Base-by-base conservation (phyloP, 2,797 vertebrate species). In the Amphiprion clarkii region DNA sequence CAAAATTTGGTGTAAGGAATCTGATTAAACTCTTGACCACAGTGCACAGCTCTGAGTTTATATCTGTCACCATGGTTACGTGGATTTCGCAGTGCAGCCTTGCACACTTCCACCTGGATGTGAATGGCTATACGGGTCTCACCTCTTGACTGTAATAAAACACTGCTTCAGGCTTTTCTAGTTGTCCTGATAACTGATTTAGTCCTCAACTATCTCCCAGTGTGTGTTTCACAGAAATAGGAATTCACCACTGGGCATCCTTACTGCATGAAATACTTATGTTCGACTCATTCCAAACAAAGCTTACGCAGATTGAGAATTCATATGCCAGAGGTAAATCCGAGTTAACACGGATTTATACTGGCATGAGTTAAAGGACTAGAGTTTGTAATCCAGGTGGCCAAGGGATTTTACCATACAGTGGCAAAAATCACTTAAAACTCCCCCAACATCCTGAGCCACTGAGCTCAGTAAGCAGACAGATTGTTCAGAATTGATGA, bases 281-380 rank as follows among this genome's bases (percentile, higher is more conserved):
- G 93, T 93, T 91, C 68, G 70, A 92, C 92, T 93, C 92, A 89
- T 93, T 95, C 95, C 95, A 95, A 92, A 95, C 94, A 93, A 95
- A 95, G 95, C 94, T 94, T 94, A 94, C 89, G 92, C 93, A 91
- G 93, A 94, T 93, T 93, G 94, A 94, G 93, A 92, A 95, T 95
- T 94, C 93, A 90, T 95, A 93, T 95, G 94, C 92, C 94, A 93
- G 94, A 95, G 95, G 94, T 95, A 95, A 95, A 95, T 95, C 95
- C 91, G 88, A 95, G 95, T 94, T 95, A 95, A 95, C 95, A 95
- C 88, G 94, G 95, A 95, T 94, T 95, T 94, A 95, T 92, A 93
- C 94, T 95, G 95, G 95, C 95, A 95, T 91, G 92, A 95, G 95
- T 96, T 96, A 95, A 95, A 95, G 94, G 94, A 95, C 94, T 94